Base-by-base conservation (phyloP, 2,113 vertebrate species). In the Gnathonemus echidnorhynchus region DNA sequence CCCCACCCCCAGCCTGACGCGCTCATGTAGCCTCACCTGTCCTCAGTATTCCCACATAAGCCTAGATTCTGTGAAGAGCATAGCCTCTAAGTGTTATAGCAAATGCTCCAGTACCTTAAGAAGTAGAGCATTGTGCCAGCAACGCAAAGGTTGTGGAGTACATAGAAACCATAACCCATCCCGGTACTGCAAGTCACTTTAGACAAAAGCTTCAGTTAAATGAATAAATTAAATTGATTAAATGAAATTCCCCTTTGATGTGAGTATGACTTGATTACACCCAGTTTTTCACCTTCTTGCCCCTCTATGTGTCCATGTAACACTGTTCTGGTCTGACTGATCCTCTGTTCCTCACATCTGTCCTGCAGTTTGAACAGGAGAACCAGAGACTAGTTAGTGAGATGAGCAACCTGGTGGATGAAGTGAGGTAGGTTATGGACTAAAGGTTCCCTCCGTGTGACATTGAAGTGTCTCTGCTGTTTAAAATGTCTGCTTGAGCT, bases 391-490 rank as follows among this genome's bases (percentile, higher is more conserved):
- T 99, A 45, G 96, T 99, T 50, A 97, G 97, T 46, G 98, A 99
- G 92, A 99, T 99, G 98, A 99, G 96, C 93, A 99, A 94, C 90
- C 95, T 99, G 91, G 97, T 97, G 31, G 98, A 99, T 90, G 98
- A 99, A 97, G 98, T 99, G 86, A 98, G 97, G 98, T 99, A 94
- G 52, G 90, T 92, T 13, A 85, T 53, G 11, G n/a, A 35, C 17
- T 87, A 8, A 19, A 27, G n/a, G 21, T n/a, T n/a, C 8, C 84
- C 45, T 86, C 10, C n/a, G 1, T 39, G 2, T 77, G 74, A 80
- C 35, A 39, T 39, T 85, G 39, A 85, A 85, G 24, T 48, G 1
- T 21, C 17, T 58, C 52, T 42, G 3, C 50, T 45, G 24, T 48
- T 85, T 21, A 46, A 24, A 45, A 48, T n/a, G 39, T 74, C 21